Base-by-base conservation (phyloP, 2,888 invertebrate species). In the Pharmacophagus antenor region DNA sequence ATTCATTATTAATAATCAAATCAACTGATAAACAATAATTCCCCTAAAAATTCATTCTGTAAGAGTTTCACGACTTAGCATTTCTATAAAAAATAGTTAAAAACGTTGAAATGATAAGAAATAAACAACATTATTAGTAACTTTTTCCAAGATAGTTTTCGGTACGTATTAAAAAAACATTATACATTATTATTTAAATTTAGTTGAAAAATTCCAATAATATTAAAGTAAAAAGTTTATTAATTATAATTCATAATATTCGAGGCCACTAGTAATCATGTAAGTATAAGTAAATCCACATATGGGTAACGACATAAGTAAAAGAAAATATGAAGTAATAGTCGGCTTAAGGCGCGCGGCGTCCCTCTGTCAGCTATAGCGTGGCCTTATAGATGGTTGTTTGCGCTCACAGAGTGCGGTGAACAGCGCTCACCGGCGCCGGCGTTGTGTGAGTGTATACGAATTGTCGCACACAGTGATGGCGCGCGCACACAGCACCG, bases 351-450 rank as follows among this genome's bases (percentile, higher is more conserved):
- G 76, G 77, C 89, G 84, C 76, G 82, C 77, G 74, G 65, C 85
- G 79, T 73, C 88, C 89, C 86, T 85, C 82, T 79, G 89, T 88
- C 88, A 82, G 88, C 89, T 89, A 90, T 89, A 90, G 89, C 90
- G 90, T 90, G 90, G 90, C 90, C 90, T 90, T 90, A 90, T 90
- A 90, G 90, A 89, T 90, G 90, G 90, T 90, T 90, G 90, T 90
- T 90, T 90, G 90, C 90, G 90, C 90, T 90, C 89, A 90, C 90
- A 90, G 90, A 90, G 90, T 90, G 90, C 90, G 89, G 90, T 90
- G 90, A 90, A 90, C 90, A 90, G 90, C 89, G 90, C 89, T 89
- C 89, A 88, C 89, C 89, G 89, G 86, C 82, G 74, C 65, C 74
- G 71, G 62, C 76, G 42, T 68, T 71, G 89, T 90, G 89, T 88